A percentile compares a stretch with the other conserved stretches of the same genome.
Conservation (phyloP, 1,140 invertebrate genomes). For the Ips typographus region DNA sequence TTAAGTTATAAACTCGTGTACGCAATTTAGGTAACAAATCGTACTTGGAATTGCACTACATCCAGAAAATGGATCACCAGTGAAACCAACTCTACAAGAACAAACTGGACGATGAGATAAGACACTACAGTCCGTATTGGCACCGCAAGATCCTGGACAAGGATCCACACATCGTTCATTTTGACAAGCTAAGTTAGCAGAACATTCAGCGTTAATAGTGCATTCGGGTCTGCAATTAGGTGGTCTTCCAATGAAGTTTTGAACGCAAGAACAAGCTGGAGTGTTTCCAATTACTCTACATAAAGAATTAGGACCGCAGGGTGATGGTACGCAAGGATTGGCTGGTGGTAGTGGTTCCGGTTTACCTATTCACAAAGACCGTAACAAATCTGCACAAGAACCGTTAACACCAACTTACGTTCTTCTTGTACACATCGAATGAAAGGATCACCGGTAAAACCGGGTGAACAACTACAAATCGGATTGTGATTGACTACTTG, state of each 20-base stretch:
- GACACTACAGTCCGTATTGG: conserved; percentile 62
- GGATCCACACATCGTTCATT: conserved; percentile 65
- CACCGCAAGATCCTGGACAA: conserved; percentile 62
- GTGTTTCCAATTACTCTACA: conserved; percentile 61
- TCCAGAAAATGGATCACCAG: conserved; percentile 63
- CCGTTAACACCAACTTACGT: conserved; percentile 53
- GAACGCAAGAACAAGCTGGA: conserved; percentile 63
- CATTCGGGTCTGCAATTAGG: conserved; percentile 69
- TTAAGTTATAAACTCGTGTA: not conserved
- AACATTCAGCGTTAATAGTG: conserved; percentile 65
- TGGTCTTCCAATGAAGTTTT: conserved; percentile 60
- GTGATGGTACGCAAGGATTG: conserved; percentile 63
- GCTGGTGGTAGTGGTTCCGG: conserved; percentile 49
- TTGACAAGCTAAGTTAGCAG: conserved; percentile 62
- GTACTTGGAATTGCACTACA: conserved; percentile 56
- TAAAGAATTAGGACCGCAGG: conserved; percentile 66
- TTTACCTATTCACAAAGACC: conserved; percentile 26
- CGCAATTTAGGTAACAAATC: conserved; percentile 2
- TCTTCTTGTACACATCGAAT: conserved; percentile 60
- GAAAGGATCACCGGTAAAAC: conserved; percentile 75
- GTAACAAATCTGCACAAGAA: not conserved
- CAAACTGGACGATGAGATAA: conserved; percentile 65
- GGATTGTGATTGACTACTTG: conserved; percentile 67
- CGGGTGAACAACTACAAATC: conserved; percentile 65
- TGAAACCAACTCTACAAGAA: conserved; percentile 59